Base-by-base conservation (phyloP, 2,888 invertebrate genomes). In the Oxytorus armatus region DNA sequence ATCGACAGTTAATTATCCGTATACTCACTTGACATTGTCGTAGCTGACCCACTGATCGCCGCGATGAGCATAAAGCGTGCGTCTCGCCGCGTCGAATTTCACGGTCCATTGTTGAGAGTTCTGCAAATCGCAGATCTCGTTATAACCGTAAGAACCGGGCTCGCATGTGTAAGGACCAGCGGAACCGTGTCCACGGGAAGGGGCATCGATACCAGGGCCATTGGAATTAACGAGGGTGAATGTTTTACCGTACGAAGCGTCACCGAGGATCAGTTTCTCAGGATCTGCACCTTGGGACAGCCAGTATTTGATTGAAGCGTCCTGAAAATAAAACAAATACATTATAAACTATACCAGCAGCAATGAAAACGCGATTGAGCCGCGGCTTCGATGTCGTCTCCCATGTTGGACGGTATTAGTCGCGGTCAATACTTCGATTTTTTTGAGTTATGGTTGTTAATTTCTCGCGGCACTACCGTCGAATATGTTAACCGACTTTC, bases 231-330 rank as follows among this genome's bases (percentile, higher is more conserved):
- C 87, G 18, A 97, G 89, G 0, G 93, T 94, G 84, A 95, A 97
- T 0, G 95, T 93, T 72, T 94, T 93, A 0, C 96, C 96, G 85
- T 96, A 96, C 1, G 95, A 93, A 0, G 95, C 95, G 39, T 96
- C 91, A 0, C 97, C 97, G 1, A 97, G 81, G 0, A 95, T 92
- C 0, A 97, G 84, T 89, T 97, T 97, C 1, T 94, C 92, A 1
- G 93, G 92, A 1, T 93, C 92, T 0, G 94, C 94, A 21, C 95
- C 95, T 82, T 93, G 92, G 5, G 91, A 89, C 1, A 94, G 81
- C 94, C 94, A 95, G 82, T 93, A 92, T 39, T 92, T 86, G 5
- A 94, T 90, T 5, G 93, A 92, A 68, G 91, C 92, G 80, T 93
- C 90, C 93, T 93, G 42, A 11, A n/a, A 0, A 59, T 36, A 7